Evolutionary conservation across 1,140 invertebrate species (phyloP).

Genomic region (Parapsyche elsis): DNA sequence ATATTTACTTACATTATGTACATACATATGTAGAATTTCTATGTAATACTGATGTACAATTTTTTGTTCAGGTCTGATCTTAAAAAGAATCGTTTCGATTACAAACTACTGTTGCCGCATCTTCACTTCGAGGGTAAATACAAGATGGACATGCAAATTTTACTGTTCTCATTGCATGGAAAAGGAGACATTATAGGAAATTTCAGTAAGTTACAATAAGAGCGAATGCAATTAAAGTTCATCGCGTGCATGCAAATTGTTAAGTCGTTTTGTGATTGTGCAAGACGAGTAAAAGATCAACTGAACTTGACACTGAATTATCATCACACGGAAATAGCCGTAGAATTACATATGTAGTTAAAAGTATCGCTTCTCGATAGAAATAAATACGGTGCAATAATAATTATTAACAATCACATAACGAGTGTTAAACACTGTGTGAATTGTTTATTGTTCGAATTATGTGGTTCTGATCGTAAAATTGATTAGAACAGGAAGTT

Average conservation of each 20-base stretch:
- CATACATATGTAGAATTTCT: no score
- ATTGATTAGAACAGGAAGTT: no score
- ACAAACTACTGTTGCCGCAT: conserved; percentile 67
- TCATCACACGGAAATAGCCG: no score
- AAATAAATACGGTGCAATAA: no score
- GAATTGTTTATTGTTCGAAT: no score
- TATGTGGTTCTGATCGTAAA: no score
- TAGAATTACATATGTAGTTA: no score
- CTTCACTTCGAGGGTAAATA: conserved; percentile 72
- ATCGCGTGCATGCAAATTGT: neutral
- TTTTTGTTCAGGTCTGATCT: conserved; percentile 64
- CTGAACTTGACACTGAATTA: conserved; percentile 4
- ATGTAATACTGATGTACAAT: neutral
- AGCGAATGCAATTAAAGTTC: conserved; percentile 32
- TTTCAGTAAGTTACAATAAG: conserved; percentile 72
- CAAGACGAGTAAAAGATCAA: neutral
- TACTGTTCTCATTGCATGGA: conserved; percentile 72
- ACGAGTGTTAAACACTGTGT: no score
- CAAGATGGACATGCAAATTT: conserved; percentile 71
- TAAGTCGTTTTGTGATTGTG: neutral
- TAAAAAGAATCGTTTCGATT: conserved; percentile 69
- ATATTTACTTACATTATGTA: no score
- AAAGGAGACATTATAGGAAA: conserved; percentile 73
- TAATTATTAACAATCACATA: no score
- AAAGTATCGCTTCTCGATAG: no score